Conservation (phyloP, 1,140 invertebrate species). For the Drosophila bocqueti region DNA sequence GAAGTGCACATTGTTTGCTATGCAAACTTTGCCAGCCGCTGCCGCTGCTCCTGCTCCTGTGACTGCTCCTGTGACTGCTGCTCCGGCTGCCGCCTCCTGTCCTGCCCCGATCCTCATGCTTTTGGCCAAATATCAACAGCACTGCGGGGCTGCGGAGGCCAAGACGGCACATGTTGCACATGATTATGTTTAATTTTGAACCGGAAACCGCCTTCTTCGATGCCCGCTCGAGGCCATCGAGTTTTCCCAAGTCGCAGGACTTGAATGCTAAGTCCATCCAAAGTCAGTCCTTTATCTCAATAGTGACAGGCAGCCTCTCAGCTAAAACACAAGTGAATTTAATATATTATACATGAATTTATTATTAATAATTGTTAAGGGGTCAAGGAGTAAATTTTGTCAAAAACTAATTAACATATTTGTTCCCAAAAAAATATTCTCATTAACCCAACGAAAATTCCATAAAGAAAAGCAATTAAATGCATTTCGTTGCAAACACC, state of each 20-base stretch:
- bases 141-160: background rate
- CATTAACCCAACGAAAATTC: no score
- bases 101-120: slow-evolving; percentile 10
- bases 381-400: no score
- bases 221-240: slow-evolving; percentile 2
- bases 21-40: slow-evolving; percentile 54
- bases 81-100: background rate
- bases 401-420: no score
- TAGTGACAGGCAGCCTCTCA: background rate
- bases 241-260: slow-evolving; percentile 9
- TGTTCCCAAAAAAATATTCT: no score
- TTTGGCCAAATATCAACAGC: slow-evolving; percentile 59
- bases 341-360: no score
- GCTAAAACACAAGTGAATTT: background rate
- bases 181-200: slow-evolving; percentile 55
- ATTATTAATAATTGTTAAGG: no score
- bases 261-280: background rate
- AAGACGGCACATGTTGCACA: slow-evolving; percentile 37
- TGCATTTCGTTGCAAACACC: no score
- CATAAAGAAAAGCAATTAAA: no score
- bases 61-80: slow-evolving; percentile 21
- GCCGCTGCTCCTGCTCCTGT: slow-evolving; percentile 23
- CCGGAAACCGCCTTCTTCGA: background rate
- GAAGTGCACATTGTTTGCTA: slow-evolving; percentile 61
- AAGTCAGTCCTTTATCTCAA: background rate